phyloP scores from a whole-genome alignment of 2,888 invertebrate genomes.

The Acrobasis suavella region DNA sequence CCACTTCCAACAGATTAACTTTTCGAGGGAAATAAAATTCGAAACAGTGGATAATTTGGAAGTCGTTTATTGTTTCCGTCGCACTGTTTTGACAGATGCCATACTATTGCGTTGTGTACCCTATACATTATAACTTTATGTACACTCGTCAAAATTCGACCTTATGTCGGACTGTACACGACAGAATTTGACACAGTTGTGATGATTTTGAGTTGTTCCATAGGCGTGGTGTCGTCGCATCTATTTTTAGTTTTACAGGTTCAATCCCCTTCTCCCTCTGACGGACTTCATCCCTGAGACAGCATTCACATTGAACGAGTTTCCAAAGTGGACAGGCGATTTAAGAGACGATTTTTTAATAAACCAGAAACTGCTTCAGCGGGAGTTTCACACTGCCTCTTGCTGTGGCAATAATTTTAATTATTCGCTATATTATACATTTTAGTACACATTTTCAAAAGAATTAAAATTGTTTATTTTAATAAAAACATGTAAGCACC shows the following conservation, averaged over 20 bases:
- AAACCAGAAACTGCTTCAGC: no score
- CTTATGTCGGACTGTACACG: constrained; percentile 14
- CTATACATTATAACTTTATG: constrained; percentile 11
- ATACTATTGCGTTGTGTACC: constrained; percentile 24
- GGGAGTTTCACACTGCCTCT: no score
- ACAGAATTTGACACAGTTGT: constrained; percentile 4
- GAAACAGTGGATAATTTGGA: constrained; percentile 30
- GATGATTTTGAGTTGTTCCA: constrained; percentile 35
- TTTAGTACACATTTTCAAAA: no score
- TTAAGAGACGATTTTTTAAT: background rate
- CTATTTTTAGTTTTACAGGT: constrained; percentile 79
- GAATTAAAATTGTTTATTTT: no score
- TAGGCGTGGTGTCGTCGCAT: constrained; percentile 59
- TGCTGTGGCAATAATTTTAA: no score
- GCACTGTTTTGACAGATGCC: constrained; percentile 73
- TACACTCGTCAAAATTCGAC: constrained; percentile 12
- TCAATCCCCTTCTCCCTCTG: constrained; percentile 61
- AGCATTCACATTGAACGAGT: constrained; percentile 11
- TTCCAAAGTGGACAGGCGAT: background rate
- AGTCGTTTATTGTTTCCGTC: constrained; percentile 68
- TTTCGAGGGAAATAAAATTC: constrained; percentile 26
- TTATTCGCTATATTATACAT: no score
- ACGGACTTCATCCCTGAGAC: constrained; percentile 37
- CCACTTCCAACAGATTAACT: constrained; percentile 19
- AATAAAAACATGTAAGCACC: no score